Evolutionary conservation across 2,888 invertebrate genomes (phyloP).

Genomic region (Penaeus monodon): DNA sequence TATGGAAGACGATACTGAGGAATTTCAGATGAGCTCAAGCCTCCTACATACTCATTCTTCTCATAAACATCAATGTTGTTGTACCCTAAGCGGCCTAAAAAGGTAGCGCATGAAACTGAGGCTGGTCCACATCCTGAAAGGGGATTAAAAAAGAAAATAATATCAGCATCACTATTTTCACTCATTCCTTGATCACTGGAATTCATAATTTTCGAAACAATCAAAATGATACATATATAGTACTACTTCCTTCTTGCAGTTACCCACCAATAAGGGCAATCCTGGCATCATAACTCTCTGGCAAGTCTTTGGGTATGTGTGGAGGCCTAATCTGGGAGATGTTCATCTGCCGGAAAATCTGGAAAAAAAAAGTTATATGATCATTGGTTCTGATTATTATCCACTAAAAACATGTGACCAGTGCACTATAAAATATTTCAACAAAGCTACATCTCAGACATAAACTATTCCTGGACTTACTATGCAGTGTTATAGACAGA

Average conservation of each 20-base stretch:
- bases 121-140: slow-evolving; percentile 96
- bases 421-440: not conserved
- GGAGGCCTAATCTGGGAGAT: slow-evolving; percentile 89
- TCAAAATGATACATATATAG: not conserved
- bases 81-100: slow-evolving; percentile 93
- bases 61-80: slow-evolving; percentile 92
- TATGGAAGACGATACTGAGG: slow-evolving; percentile 81
- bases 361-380: slow-evolving; percentile 61
- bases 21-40: slow-evolving; percentile 75
- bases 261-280: slow-evolving; percentile 64
- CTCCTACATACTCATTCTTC: slow-evolving; percentile 87
- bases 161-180: not conserved
- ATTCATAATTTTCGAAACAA: not conserved
- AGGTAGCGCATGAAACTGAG: slow-evolving; percentile 95
- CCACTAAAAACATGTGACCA: not conserved
- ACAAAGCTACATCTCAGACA: not conserved
- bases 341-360: slow-evolving; percentile 94
- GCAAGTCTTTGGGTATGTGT: slow-evolving; percentile 71
- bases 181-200: not conserved
- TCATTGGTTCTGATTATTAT: not conserved
- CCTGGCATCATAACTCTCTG: slow-evolving; percentile 70
- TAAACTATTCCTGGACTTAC: too few relatives aligned
- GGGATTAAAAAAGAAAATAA: not conserved
- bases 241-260: too few relatives aligned
- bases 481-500: not conserved